Evolutionary conservation across 2,113 vertebrate species (phyloP).

Genomic region (Malurus alboscapulatus): DNA sequence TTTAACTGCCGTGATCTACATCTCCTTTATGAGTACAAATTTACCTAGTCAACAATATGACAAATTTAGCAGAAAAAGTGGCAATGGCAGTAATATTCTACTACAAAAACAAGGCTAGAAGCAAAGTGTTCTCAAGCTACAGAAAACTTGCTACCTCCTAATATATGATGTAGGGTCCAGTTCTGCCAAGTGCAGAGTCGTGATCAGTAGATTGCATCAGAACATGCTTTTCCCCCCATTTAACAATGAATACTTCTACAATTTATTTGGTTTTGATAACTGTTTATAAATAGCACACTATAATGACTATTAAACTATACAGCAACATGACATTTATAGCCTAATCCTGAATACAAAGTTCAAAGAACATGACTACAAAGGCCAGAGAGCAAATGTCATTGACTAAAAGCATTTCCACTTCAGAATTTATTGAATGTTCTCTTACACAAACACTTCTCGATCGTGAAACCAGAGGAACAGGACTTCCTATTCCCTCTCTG

Average conservation of each 20-base stretch:
- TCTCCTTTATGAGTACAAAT: constrained; percentile 59
- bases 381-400: constrained; percentile 61
- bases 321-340: constrained; percentile 62
- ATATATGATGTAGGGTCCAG: constrained; percentile 40
- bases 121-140: constrained; percentile 61
- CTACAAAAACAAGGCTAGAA: constrained; percentile 71
- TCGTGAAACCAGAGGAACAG: constrained; percentile 63
- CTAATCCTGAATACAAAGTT: constrained; percentile 71
- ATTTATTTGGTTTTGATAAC: constrained; percentile 69
- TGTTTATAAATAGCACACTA: constrained; percentile 70
- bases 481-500: constrained; percentile 42
- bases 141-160: constrained; percentile 61
- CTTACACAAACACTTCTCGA: constrained; percentile 69
- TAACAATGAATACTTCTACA: constrained; percentile 64
- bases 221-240: constrained; percentile 66
- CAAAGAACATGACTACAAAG: constrained; percentile 68
- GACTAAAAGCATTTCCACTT: constrained; percentile 70
- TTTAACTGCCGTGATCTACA: constrained; percentile 58
- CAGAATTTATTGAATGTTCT: constrained; percentile 75
- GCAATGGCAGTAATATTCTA: constrained; percentile 54
- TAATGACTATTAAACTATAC: constrained; percentile 69
- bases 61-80: constrained; percentile 61
- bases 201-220: constrained; percentile 51
- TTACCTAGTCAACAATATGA: constrained; percentile 66
- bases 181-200: constrained; percentile 30